Evolutionary conservation across 2,797 vertebrate species (phyloP), one percentile per base, ranked within the genome.

Genomic region (Lates japonicus): DNA sequence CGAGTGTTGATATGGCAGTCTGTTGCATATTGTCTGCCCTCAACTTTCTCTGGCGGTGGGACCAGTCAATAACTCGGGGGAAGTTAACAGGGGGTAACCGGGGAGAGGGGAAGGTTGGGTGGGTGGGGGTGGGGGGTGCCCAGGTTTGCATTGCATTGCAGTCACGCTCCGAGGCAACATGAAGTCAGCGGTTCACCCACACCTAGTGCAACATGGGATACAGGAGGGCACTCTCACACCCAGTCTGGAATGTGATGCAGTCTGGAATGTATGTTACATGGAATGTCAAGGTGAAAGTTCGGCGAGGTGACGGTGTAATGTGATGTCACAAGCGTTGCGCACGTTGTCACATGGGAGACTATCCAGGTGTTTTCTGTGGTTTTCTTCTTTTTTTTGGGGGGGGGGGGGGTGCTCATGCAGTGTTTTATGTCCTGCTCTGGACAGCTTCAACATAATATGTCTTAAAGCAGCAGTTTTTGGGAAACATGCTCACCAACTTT

Each of bases 21-120:
- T 92, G 90, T 95, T 95, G 95, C 95, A 96, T 96, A 96, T 88
- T 72, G 81, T 93, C 92, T 95, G 92, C 90, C 91, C 71, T 82
- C 85, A 88, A 85, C 88, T 81, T 88, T 89, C 85, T 90, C 90
- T 78, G 86, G 80, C 19, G 74, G 74, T 64, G 81, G 80, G 70
- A 74, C 70, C 70, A 58, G 76, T 63, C 42, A 46, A 54, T 37
- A 58, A 75, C 52, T 68, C 52, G n/a, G 59, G 59, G 64, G 71
- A 67, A 25, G 66, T 77, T 58, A 74, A 69, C 3, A 12, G 69
- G 69, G 37, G 57, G 25, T 12, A 70, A 58, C 33, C 16, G 54
- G 10, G 22, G 31, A 63, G 67, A 8, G 22, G 41, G 31, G 17
- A 20, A 9, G 35, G 35, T 37, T 37, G 6, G 4, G 35, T 37